Evolutionary conservation across 2,888 invertebrate species (phyloP), one percentile per base, ranked within the genome.

Genomic region (Neoitamus cyanurus): DNA sequence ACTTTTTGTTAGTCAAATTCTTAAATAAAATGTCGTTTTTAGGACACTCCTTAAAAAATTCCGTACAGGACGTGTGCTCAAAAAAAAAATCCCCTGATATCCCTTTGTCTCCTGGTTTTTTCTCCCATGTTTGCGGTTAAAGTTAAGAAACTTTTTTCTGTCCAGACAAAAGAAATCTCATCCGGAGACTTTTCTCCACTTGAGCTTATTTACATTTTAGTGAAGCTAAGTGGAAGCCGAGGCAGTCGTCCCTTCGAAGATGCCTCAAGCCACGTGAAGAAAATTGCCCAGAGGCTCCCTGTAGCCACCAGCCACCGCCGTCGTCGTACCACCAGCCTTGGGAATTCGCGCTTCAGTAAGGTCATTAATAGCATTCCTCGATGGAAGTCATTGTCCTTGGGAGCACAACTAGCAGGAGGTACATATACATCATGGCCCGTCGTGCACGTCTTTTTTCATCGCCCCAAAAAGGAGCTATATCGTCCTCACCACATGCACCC

Each of bases 351-450:
- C 58, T 58, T 58, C 58, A 58, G 58, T 58, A 25, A 58, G 58
- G 58, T 78, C 58, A 58, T 78, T 78, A 48, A 31, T 78, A 31
- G 78, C 25, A 78, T 46, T 48, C 78, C 31, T 78, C 28, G 15
- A 31, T 46, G 58, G 28, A 58, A 78, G 78, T 78, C 78, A 78
- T 78, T 78, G 78, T 48, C 78, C 78, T 78, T 48, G 48, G 30
- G 31, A 48, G 28, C 9, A 75, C 11, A 73, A 15, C 36, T 75
- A 11, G 37, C 25, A 42, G 37, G 34, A 37, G 28, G n/a, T 7
- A 1, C 42, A 36, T 7, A 1, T 25, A 36, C 42, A 37, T 15
- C n/a, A 68, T 28, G 68, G 7, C 34, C 70, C 70, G 34, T 2
- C 25, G 58, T 58, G 20, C 15, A 58, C 58, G 20, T 58, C 58